phyloP scores from a whole-genome alignment of 2,797 vertebrate genomes.

The Mareca penelope region DNA sequence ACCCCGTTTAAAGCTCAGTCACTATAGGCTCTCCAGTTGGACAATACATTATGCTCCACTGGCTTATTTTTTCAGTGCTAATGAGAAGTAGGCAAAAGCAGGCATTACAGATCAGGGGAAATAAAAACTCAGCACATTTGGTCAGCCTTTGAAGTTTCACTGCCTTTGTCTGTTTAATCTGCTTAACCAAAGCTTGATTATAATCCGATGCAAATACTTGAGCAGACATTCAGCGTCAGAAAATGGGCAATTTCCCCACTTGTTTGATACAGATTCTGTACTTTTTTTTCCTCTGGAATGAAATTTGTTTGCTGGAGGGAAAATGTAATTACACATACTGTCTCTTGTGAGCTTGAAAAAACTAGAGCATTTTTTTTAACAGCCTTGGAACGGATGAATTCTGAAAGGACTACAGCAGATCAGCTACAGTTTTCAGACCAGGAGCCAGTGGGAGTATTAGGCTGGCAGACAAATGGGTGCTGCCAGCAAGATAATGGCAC shows the following conservation, averaged over 20 bases:
- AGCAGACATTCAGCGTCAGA: slow-evolving; percentile 26
- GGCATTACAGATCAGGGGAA: slow-evolving; percentile 17
- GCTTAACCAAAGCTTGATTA: slow-evolving; percentile 70
- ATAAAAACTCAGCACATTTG: slow-evolving; percentile 47
- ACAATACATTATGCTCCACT: not conserved
- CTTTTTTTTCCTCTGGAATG: not conserved
- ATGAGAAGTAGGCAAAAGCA: slow-evolving; percentile 40
- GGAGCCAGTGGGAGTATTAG: not conserved
- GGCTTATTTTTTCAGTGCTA: slow-evolving; percentile 26
- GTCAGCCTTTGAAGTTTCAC: slow-evolving; percentile 61
- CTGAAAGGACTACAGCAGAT: slow-evolving; percentile 16
- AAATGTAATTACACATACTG: not conserved
- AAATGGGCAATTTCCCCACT: not conserved
- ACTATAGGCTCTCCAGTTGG: not conserved
- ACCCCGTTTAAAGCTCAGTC: not conserved
- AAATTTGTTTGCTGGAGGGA: not conserved
- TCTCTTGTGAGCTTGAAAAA: not conserved
- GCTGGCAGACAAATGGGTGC: not conserved
- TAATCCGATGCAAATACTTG: slow-evolving; percentile 72
- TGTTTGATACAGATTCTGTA: not conserved
- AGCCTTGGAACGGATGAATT: not conserved
- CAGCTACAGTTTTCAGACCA: slow-evolving; percentile 12
- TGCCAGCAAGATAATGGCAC: not conserved
- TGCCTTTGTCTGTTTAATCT: slow-evolving; percentile 79
- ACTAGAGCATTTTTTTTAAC: not conserved